Conservation (phyloP, 2,113 vertebrate genomes). For the Circaetus cinerascens region DNA sequence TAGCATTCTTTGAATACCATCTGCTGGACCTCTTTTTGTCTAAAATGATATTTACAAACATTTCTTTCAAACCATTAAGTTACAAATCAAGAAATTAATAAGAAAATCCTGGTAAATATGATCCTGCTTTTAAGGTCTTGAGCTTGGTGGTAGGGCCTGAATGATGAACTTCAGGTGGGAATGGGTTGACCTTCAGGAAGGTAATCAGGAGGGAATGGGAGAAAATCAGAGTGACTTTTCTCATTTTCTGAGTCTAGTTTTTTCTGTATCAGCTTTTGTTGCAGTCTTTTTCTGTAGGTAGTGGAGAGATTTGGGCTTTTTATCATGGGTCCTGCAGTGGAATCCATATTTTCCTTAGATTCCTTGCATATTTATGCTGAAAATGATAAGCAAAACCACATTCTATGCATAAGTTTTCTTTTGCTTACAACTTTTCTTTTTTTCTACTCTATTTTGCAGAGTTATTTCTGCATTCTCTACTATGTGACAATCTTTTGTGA, state of each 20-base stretch:
- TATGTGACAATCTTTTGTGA: neutral
- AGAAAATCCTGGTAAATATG: neutral
- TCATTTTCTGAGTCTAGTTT: neutral
- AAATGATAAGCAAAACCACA: neutral
- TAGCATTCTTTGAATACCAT: neutral
- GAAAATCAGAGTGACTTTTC: neutral
- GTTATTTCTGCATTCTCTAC: neutral
- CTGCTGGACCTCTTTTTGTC: neutral
- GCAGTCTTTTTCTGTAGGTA: neutral
- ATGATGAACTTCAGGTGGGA: neutral
- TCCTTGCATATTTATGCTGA: neutral
- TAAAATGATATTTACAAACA: neutral
- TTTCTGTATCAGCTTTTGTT: neutral
- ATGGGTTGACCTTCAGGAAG: neutral
- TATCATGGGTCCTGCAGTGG: neutral
- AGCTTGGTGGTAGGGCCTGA: neutral
- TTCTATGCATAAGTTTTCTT: neutral
- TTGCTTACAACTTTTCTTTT: neutral
- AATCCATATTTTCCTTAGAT: neutral
- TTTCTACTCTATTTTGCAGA: neutral
- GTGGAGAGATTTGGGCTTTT: neutral
- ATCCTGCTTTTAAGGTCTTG: neutral
- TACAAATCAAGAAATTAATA: neutral
- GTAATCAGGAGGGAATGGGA: neutral
- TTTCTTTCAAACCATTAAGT: neutral